These are phyloP conservation scores for Sarcophaga bullata DNA, from an alignment of 1,140 invertebrate species.

Conservation along the genomic window DNA sequence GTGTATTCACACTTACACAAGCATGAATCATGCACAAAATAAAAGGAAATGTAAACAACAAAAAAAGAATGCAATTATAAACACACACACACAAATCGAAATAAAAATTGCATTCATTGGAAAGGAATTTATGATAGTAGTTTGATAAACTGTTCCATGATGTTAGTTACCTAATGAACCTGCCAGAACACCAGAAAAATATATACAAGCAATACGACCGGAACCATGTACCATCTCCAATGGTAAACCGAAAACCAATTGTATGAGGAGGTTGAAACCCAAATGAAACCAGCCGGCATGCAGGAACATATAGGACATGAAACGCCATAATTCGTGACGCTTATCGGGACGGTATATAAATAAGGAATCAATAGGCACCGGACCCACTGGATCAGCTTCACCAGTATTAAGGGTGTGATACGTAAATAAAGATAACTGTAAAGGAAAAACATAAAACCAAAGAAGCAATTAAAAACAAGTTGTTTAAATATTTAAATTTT, in stretches of 20 bases:
- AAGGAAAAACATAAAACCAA: constrained; percentile 3
- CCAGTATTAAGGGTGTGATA: constrained; percentile 88
- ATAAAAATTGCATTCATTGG: background rate
- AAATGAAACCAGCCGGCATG: constrained; percentile 97
- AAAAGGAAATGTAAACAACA: background rate
- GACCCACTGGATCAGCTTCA: constrained; percentile 85
- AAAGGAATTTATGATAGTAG: no score
- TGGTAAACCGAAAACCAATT: constrained; percentile 89
- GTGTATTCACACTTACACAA: background rate
- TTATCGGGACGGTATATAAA: constrained; percentile 95
- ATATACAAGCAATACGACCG: constrained; percentile 87
- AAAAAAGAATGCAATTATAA: background rate
- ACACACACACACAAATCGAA: background rate
- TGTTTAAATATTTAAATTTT: no score
- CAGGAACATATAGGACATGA: constrained; percentile 93
- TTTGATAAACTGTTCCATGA: background rate
- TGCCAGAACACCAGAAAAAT: constrained; percentile 92
- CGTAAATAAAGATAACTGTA: constrained; percentile 75
- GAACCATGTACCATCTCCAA: constrained; percentile 98
- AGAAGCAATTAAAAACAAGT: background rate
- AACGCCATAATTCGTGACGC: constrained; percentile 91
- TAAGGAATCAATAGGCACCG: constrained; percentile 90
- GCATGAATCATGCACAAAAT: background rate
- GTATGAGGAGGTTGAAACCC: constrained; percentile 93
- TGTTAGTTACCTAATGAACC: constrained; percentile 80